Base-by-base conservation (phyloP, 2,888 invertebrate genomes). In the Venusia cambrica region DNA sequence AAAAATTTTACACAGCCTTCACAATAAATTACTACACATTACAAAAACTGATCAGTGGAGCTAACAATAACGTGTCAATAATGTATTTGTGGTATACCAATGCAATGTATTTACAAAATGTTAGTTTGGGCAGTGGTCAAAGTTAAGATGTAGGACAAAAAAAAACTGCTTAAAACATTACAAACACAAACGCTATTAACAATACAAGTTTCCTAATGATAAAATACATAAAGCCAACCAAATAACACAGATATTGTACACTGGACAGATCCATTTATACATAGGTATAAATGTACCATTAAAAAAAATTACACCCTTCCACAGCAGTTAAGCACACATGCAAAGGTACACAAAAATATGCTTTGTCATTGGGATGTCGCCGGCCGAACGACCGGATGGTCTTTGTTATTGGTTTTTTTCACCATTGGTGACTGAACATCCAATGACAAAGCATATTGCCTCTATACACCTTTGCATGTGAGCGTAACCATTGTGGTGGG, bases 1-100 rank as follows among this genome's bases (percentile, higher is more conserved):
- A 72, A 53, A 71, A 66, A 58, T 60, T 71, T 83, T 85, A 85
- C 85, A 85, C 84, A 87, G 87, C 87, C 85, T 75, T 68, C 64
- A 80, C 73, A 85, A 79, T 85, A 81, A 84, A 76, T 84, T 74
- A 81, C 79, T 84, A 84, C 80, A 76, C 64, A 73, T 76, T 78
- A 84, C 68, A 85, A 81, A n/a, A 85, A 83, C 76, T 78, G 81
- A 79, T 80, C 74, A 77, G 78, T 77, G 79, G 76, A 76, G 72
- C 73, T 80, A 83, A 75, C 70, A 67, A 65, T 71, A 76, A 74
- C 71, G 70, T 63, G 69, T 76, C 72, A 78, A 46, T 68, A 67
- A 63, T 61, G 57, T 55, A 61, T 56, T 57, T 58, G 59, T 24
- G 42, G 43, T 41, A 45, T 62, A 72, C 63, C 66, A 68, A 79